A percentile compares a stretch with the other conserved stretches of the same genome.
These are phyloP conservation scores for Himalopsyche phryganea DNA, from an alignment of 1,140 invertebrate species.

Conservation along the genomic window DNA sequence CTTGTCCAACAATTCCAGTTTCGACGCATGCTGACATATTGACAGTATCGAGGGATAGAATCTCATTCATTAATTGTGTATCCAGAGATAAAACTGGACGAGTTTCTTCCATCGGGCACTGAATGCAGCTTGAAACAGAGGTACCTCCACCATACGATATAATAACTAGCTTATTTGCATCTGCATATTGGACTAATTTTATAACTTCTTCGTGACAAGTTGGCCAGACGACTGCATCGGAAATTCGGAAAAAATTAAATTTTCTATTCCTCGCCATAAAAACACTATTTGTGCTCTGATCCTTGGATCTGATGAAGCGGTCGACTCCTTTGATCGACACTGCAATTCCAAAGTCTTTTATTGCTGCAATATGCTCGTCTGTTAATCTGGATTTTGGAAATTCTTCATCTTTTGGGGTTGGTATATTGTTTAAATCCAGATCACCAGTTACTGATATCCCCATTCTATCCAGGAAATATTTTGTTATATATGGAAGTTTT, in stretches of 20 bases:
- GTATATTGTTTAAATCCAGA: neutral
- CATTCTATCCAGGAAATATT: slow-evolving; percentile 9
- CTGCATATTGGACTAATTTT: slow-evolving; percentile 75
- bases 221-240: slow-evolving; percentile 93
- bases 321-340: slow-evolving; percentile 79
- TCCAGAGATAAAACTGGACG: slow-evolving; percentile 88
- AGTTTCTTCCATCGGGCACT: slow-evolving; percentile 76
- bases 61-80: slow-evolving; percentile 91
- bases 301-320: slow-evolving; percentile 87
- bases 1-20: slow-evolving; percentile 91
- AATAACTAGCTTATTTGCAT: slow-evolving; percentile 73
- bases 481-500: slow-evolving; percentile 2
- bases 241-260: slow-evolving; percentile 77
- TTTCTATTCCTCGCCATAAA: slow-evolving; percentile 67
- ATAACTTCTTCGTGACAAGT: slow-evolving; percentile 78
- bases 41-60: slow-evolving; percentile 88
- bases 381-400: slow-evolving; percentile 37
- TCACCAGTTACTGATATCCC: slow-evolving; percentile 28
- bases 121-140: slow-evolving; percentile 85
- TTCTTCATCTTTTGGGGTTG: slow-evolving; percentile 24
- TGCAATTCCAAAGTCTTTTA: slow-evolving; percentile 61
- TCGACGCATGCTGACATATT: slow-evolving; percentile 73
- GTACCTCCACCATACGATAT: slow-evolving; percentile 97
- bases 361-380: slow-evolving; percentile 51
- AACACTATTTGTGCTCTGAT: slow-evolving; percentile 92